Percentiles rank a stretch among this genome's conserved stretches.
These are phyloP conservation scores for Jaculus jaculus DNA, from an alignment of 2,113 vertebrate species.

Conservation along the genomic window DNA sequence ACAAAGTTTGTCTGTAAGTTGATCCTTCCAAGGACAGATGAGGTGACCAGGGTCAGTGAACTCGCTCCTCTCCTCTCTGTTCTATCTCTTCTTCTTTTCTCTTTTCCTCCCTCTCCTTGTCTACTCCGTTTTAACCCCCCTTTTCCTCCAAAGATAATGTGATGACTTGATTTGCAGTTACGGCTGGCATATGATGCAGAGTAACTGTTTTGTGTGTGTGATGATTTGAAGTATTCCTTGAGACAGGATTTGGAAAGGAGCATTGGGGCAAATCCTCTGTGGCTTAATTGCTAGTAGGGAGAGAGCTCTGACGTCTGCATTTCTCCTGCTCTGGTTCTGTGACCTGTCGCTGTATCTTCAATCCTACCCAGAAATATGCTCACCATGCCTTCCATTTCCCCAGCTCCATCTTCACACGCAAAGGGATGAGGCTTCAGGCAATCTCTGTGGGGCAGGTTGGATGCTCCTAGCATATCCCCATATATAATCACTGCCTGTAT, in stretches of 20 bases:
- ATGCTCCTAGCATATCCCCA: background rate
- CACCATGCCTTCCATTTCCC: background rate
- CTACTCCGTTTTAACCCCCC: background rate
- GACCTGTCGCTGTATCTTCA: background rate
- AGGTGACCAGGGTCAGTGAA: background rate
- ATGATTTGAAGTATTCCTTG: background rate
- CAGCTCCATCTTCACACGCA: background rate
- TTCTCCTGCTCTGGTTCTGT: background rate
- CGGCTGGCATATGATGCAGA: background rate
- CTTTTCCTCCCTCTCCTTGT: background rate
- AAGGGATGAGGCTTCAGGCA: background rate
- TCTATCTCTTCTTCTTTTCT: too few species aligned
- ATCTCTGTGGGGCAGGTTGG: background rate
- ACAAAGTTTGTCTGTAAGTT: background rate
- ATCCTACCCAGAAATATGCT: background rate
- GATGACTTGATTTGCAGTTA: conserved; percentile 8
- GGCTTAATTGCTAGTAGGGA: background rate
- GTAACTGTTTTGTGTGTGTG: background rate
- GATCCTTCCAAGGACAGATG: background rate
- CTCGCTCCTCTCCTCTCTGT: too few species aligned
- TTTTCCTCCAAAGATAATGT: background rate
- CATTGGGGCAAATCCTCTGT: background rate
- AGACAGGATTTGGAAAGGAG: background rate
- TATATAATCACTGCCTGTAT: background rate
- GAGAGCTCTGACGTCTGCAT: background rate